A percentile compares a stretch with the other conserved stretches of the same genome.
phyloP scores from a whole-genome alignment of 2,888 invertebrate species.

The Argynnis bischoffii region DNA sequence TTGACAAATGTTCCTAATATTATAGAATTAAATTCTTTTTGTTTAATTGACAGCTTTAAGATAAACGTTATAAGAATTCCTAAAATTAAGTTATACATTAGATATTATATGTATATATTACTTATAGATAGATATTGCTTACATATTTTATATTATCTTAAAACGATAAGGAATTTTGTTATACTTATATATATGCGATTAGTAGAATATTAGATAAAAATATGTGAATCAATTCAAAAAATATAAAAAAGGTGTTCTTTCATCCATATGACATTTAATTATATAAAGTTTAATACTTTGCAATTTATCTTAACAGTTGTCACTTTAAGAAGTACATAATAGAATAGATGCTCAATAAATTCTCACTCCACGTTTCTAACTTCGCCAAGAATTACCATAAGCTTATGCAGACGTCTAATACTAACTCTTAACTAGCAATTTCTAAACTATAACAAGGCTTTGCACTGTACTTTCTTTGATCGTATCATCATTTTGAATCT shows the following conservation, averaged over 20 bases:
- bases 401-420: constrained; percentile 49
- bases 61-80: constrained; percentile 5
- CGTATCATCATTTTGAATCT: constrained; percentile 25
- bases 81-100: background rate
- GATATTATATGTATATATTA: background rate
- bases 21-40: constrained; percentile 5
- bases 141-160: no score
- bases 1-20: constrained; percentile 39
- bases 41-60: constrained; percentile 1
- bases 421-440: constrained; percentile 55
- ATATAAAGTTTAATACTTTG: background rate
- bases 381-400: constrained; percentile 56
- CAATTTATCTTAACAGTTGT: background rate
- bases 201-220: no score
- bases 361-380: constrained; percentile 29
- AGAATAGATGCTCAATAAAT: constrained; percentile 26
- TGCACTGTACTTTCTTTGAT: constrained; percentile 41
- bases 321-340: constrained; percentile 12
- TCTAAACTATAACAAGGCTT: constrained; percentile 55
- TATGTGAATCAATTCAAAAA: no score
- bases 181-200: no score
- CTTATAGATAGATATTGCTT: no score
- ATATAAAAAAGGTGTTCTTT: no score
- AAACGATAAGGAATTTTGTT: no score
- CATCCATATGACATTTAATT: background rate